A percentile compares a stretch with the other conserved stretches of the same genome.
phyloP scores from a whole-genome alignment of 2,113 vertebrate genomes.

The Taurulus bubalis region DNA sequence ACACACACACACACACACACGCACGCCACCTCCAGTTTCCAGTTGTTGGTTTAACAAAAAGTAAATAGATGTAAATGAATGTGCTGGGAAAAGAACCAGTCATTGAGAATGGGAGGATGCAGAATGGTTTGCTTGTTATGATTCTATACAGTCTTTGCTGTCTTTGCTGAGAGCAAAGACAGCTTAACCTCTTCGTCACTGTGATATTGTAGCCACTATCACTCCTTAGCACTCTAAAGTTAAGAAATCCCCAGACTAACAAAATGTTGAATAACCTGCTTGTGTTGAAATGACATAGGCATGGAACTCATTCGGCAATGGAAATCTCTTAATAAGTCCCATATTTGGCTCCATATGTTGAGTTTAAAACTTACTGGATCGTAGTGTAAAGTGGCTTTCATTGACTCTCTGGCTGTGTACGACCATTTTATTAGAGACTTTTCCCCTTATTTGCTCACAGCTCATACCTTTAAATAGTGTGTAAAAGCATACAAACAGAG shows the following conservation, averaged over 20 bases:
- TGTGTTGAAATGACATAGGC: background rate
- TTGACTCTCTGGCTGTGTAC: background rate
- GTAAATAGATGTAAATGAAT: background rate
- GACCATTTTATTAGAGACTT: background rate
- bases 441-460: background rate
- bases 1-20: slow-evolving; percentile 22
- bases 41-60: slow-evolving; percentile 7
- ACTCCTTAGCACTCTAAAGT: background rate
- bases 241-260: background rate
- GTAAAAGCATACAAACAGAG: background rate
- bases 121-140: background rate
- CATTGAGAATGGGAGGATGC: background rate
- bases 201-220: background rate
- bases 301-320: background rate
- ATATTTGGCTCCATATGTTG: background rate
- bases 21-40: slow-evolving; percentile 37
- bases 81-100: background rate
- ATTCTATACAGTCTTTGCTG: background rate
- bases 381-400: background rate
- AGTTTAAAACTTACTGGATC: background rate
- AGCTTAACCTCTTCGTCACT: background rate
- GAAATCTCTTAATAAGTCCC: background rate
- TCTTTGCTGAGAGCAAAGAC: background rate
- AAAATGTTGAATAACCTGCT: background rate
- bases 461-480: background rate